phyloP scores from a whole-genome alignment of 2,888 invertebrate species.

The Schrankia costaestrigalis region DNA sequence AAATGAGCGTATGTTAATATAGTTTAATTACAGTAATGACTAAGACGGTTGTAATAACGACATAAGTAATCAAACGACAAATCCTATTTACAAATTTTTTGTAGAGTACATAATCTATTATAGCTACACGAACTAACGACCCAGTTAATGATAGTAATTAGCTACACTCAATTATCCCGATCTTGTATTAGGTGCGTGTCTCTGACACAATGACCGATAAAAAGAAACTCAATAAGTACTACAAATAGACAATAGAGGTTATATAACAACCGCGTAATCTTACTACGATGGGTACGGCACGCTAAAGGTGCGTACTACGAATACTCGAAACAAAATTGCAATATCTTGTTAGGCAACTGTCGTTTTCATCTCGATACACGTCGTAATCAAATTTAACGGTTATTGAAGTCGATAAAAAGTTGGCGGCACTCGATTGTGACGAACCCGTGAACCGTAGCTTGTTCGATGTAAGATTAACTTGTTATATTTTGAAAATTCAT shows the following conservation, averaged over 20 bases:
- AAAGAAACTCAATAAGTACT: slow-evolving; percentile 18
- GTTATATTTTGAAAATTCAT: slow-evolving; percentile 23
- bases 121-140: slow-evolving; percentile 5
- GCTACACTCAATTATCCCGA: slow-evolving; percentile 24
- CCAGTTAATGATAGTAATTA: slow-evolving; percentile 14
- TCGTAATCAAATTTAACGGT: slow-evolving; percentile 74
- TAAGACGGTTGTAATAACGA: too few relatives aligned
- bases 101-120: too few relatives aligned
- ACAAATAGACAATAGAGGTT: slow-evolving; percentile 14
- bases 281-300: slow-evolving; percentile 10
- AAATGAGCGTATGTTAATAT: too few relatives aligned
- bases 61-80: too few relatives aligned
- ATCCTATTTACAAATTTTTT: too few relatives aligned
- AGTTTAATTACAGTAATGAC: too few relatives aligned
- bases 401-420: slow-evolving; percentile 58
- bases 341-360: slow-evolving; percentile 49
- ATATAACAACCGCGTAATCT: slow-evolving; percentile 11
- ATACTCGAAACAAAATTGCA: slow-evolving; percentile 19
- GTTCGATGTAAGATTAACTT: slow-evolving; percentile 25
- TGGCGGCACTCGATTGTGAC: slow-evolving; percentile 45
- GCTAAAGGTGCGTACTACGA: slow-evolving; percentile 16
- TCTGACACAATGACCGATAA: slow-evolving; percentile 24
- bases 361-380: slow-evolving; percentile 60
- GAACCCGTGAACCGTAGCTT: slow-evolving; percentile 50
- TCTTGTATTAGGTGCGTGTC: slow-evolving; percentile 25